Conservation (phyloP, 2,113 vertebrate species). For the Sturnira hondurensis region DNA sequence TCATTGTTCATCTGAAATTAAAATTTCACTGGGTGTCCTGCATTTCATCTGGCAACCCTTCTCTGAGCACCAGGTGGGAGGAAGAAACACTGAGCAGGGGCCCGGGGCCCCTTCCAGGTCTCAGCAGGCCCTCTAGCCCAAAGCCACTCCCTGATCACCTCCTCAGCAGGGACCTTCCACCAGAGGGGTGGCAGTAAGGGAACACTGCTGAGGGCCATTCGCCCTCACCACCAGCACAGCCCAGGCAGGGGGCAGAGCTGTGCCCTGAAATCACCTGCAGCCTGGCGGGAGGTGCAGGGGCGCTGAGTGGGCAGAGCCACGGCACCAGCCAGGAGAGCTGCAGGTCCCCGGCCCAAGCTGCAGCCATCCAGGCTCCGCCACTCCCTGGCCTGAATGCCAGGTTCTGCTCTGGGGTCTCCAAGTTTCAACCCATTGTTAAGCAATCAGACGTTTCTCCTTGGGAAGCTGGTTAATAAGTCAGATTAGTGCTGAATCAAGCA, state of each 20-base stretch:
- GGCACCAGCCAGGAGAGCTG: fast-evolving
- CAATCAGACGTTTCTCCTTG: neutral
- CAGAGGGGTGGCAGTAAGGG: fast-evolving
- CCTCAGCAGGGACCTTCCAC: neutral
- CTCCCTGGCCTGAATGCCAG: neutral
- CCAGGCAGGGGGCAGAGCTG: neutral
- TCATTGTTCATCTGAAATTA: neutral
- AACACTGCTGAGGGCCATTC: fast-evolving
- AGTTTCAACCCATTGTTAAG: neutral
- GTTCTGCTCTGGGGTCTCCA: neutral
- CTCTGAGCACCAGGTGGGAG: neutral
- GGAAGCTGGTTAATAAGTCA: neutral
- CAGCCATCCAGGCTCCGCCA: neutral
- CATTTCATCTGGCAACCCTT: neutral
- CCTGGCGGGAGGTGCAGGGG: neutral
- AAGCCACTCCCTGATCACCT: too few species aligned
- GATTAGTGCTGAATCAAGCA: neutral
- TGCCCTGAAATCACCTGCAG: neutral
- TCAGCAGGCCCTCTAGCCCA: neutral
- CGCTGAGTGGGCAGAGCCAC: neutral
- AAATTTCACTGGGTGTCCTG: neutral
- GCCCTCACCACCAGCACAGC: fast-evolving
- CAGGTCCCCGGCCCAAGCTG: fast-evolving
- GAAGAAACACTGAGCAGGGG: neutral
- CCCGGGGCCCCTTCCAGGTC: neutral